phyloP scores from a whole-genome alignment of 2,888 invertebrate species.

The Ryuthela nishihirai region DNA sequence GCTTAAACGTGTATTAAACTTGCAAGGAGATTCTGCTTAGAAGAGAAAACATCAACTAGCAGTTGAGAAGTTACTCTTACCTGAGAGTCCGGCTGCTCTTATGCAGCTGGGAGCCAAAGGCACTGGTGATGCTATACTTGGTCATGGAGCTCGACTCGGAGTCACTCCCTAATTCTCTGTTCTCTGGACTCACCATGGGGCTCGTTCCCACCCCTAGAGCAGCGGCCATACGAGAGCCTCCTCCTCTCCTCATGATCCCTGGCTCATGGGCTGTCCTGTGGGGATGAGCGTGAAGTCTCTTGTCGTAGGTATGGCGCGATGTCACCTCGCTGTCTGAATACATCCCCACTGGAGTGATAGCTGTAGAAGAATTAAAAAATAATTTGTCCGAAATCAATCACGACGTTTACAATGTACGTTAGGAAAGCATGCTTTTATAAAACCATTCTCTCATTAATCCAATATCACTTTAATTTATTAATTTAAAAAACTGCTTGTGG shows the following conservation, averaged over 20 bases:
- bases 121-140: constrained; percentile 78
- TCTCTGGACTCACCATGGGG: constrained; percentile 30
- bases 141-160: constrained; percentile 53
- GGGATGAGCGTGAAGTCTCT: constrained; percentile 3
- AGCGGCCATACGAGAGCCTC: constrained; percentile 25
- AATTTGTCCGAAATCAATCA: too few species aligned
- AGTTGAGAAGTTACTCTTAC: too few species aligned
- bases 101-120: constrained; percentile 90
- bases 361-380: background rate
- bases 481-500: background rate
- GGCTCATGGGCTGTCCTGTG: too few species aligned
- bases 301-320: constrained; percentile 42
- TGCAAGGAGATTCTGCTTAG: too few species aligned
- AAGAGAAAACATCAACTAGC: too few species aligned
- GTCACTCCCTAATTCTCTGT: constrained; percentile 52
- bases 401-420: too few species aligned
- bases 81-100: constrained; percentile 62
- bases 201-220: constrained; percentile 17
- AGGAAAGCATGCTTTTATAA: too few species aligned
- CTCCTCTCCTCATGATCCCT: too few species aligned
- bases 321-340: constrained; percentile 42
- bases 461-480: background rate
- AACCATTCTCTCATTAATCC: background rate
- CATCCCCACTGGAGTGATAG: constrained; percentile 8
- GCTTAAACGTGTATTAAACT: too few species aligned